Percentiles rank a stretch among this genome's conserved stretches.
phyloP scores from a whole-genome alignment of 30 jellyfish, hydroid and myxozoan species.

The Turritopsis dohrnii region DNA sequence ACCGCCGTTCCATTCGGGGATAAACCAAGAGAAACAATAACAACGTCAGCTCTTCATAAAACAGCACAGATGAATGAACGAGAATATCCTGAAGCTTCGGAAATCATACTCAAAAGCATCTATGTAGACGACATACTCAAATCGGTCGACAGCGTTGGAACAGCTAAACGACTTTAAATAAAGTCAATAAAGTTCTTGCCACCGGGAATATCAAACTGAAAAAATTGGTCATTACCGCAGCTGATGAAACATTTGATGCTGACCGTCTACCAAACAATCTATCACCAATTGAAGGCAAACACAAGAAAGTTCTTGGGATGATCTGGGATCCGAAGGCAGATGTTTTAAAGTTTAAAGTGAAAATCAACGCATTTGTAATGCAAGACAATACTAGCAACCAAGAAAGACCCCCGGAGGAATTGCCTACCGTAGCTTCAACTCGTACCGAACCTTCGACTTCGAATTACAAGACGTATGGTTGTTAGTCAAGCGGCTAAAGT shows the following conservation, averaged over 20 bases:
- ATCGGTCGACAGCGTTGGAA: neutral
- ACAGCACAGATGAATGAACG: constrained; percentile 35
- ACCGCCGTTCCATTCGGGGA: neutral
- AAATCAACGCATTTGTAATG: neutral
- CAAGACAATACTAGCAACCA: no score
- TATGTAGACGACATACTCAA: constrained; percentile 41
- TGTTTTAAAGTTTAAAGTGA: neutral
- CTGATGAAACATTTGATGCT: constrained; percentile 28
- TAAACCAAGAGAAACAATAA: neutral
- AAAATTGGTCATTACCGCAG: no score
- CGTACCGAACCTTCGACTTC: no score
- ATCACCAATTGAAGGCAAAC: neutral
- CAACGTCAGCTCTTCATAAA: constrained; percentile 30
- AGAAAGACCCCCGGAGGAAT: no score
- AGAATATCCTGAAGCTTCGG: constrained; percentile 38
- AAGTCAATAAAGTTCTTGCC: no score
- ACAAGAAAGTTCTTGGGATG: neutral
- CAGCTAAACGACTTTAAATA: no score
- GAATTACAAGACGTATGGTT: neutral
- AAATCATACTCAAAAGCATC: constrained; percentile 8
- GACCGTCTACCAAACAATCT: neutral
- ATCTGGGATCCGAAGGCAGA: neutral
- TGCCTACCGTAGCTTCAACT: no score
- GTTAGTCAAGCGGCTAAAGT: neutral
- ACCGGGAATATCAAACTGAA: no score